Percentiles rank a stretch among this genome's conserved stretches.
phyloP scores from a whole-genome alignment of 1,140 invertebrate genomes.

The Trissolcus basalis region DNA sequence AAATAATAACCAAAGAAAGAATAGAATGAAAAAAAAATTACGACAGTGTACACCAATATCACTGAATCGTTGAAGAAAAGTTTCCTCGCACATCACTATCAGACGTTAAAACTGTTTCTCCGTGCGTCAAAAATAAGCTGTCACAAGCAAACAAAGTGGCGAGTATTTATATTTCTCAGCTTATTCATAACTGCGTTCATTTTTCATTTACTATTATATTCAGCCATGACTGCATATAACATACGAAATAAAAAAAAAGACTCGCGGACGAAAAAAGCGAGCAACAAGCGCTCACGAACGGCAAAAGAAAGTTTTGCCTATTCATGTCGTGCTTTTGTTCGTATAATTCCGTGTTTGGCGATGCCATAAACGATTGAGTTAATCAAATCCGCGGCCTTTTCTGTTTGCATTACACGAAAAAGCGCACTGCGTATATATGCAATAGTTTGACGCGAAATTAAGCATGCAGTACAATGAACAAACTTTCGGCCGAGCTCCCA shows the following conservation, averaged over 20 bases:
- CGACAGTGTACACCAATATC: too few relatives aligned
- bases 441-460: conserved; percentile 48
- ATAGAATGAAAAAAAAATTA: too few relatives aligned
- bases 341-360: conserved; percentile 11
- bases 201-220: conserved; percentile 14
- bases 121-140: conserved; percentile 8
- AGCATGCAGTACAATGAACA: conserved; percentile 41
- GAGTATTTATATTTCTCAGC: conserved; percentile 1
- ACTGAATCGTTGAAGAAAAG: too few relatives aligned
- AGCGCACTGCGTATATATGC: conserved; percentile 9
- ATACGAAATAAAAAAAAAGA: conserved; percentile 1
- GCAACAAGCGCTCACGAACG: background rate
- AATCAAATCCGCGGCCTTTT: conserved; percentile 5
- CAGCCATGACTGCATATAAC: conserved; percentile 7
- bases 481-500: conserved; percentile 28
- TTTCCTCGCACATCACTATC: background rate
- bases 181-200: conserved; percentile 15
- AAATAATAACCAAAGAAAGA: too few relatives aligned
- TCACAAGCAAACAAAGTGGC: conserved; percentile 1
- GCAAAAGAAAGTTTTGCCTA: conserved; percentile 11
- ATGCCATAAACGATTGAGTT: conserved; percentile 15
- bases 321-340: conserved; percentile 15
- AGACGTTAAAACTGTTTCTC: background rate
- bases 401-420: conserved; percentile 17
- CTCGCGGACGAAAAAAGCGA: background rate